Evolutionary conservation across 2,888 invertebrate species (phyloP), one percentile per base, ranked within the genome.

Genomic region (Apotomis betuletana): DNA sequence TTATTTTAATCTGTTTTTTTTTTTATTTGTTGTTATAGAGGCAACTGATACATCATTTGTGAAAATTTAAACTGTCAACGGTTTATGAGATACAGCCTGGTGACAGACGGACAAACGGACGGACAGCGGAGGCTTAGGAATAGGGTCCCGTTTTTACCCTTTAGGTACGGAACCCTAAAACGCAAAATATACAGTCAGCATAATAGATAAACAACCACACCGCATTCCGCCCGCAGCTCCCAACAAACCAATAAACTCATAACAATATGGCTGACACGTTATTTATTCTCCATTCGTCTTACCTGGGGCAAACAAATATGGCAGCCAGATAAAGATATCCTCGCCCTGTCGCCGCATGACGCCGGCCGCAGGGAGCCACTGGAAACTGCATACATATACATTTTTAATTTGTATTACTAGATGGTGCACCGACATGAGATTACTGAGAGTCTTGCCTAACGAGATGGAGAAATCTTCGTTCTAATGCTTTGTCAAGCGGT

Each of bases 241-340:
- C 41, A 46, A 58, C 52, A 51, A 51, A 58, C 38, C 6, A 8
- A 49, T 60, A 57, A 13, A 61, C 44, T n/a, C 27, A 49, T 71
- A 55, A 65, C 62, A 63, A 58, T 61, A 67, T 38, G 41, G 41
- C 49, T 15, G 60, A 69, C 68, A 65, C 62, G 73, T 74, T 75
- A 69, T 73, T 75, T 68, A 78, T 77, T 60, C 51, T 58, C 76
- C 75, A 58, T 49, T 51, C 62, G 65, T 70, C 71, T 64, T 62
- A 49, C 64, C 70, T 61, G 70, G 70, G 27, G 57, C 46, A 36
- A 13, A 62, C 60, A 59, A 44, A 60, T 38, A 65, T 12, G 8
- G 46, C 12, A 54, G 46, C 4, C 58, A 59, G 68, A 72, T 72
- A 41, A 69, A 71, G 74, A 69, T 69, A 69, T 71, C 51, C 57